These are phyloP conservation scores for Aix galericulata DNA, from an alignment of 2,113 vertebrate genomes.

Conservation along the genomic window DNA sequence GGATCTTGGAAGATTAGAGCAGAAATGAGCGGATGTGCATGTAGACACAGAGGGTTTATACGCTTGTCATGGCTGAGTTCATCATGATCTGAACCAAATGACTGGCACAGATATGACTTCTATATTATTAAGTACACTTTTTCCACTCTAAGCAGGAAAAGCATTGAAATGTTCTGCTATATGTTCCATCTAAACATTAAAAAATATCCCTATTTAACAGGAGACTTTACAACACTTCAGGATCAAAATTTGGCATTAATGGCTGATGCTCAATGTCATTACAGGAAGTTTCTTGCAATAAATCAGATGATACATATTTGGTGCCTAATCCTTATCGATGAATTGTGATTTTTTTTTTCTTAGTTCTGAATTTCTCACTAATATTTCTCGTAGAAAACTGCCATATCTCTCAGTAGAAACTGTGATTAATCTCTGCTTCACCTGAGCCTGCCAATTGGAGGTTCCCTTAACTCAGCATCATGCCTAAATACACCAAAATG, in stretches of 20 bases:
- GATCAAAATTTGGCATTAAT: background rate
- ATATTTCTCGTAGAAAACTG: background rate
- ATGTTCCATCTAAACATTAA: background rate
- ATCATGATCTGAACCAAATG: background rate
- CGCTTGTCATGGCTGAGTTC: background rate
- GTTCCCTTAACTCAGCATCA: background rate
- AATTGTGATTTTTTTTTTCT: background rate
- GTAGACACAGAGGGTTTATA: background rate
- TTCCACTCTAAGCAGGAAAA: background rate
- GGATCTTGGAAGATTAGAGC: background rate
- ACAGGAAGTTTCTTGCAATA: background rate
- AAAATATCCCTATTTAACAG: background rate
- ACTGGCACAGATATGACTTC: background rate
- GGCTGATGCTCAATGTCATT: background rate
- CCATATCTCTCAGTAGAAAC: background rate
- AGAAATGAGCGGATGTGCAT: background rate
- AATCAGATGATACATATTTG: background rate
- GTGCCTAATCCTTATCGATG: background rate
- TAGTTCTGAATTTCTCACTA: background rate
- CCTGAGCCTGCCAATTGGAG: background rate
- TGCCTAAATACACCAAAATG: background rate
- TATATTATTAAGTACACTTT: background rate
- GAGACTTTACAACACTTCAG: background rate
- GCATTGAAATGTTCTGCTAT: background rate
- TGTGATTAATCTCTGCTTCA: background rate